phyloP scores from a whole-genome alignment of 2,797 vertebrate genomes.

The Bovichtus variegatus region DNA sequence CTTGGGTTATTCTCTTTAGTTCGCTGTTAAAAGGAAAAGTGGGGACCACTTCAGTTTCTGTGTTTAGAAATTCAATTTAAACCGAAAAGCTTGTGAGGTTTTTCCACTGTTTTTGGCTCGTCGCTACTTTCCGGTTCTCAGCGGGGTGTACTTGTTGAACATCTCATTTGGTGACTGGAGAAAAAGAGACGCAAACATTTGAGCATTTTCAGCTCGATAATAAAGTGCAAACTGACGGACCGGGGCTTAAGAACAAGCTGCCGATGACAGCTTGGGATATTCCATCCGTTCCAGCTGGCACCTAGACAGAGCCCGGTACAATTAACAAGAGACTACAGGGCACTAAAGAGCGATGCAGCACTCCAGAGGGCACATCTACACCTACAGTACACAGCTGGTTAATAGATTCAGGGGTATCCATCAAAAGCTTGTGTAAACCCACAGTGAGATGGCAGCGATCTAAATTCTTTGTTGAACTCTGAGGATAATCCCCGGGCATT shows the following conservation, averaged over 20 bases:
- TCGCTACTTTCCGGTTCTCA: conserved; percentile 30
- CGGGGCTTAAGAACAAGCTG: conserved; percentile 59
- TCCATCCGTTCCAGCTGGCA: conserved; percentile 67
- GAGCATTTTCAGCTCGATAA: conserved; percentile 34
- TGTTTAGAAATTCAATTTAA: conserved; percentile 27
- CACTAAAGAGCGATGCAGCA: conserved; percentile 71
- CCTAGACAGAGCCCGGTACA: conserved; percentile 48
- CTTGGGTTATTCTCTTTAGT: conserved; percentile 65
- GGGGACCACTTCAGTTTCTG: conserved; percentile 27
- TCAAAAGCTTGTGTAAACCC: conserved; percentile 79
- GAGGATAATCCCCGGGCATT: conserved; percentile 79
- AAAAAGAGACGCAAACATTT: conserved; percentile 48
- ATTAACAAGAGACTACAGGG: conserved; percentile 70
- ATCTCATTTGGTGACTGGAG: conserved; percentile 41
- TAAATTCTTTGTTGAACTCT: conserved; percentile 74
- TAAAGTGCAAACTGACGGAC: conserved; percentile 50
- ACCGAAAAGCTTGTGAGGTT: conserved; percentile 33
- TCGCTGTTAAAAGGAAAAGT: conserved; percentile 37
- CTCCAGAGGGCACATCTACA: conserved; percentile 65
- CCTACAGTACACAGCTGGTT: conserved; percentile 73
- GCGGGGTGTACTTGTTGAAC: conserved; percentile 40
- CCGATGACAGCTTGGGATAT: conserved; percentile 69
- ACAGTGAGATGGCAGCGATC: conserved; percentile 62
- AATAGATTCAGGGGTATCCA: conserved; percentile 78
- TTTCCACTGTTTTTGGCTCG: conserved; percentile 29